Conservation (phyloP, 2,113 vertebrate species). For the Panthera uncia region DNA sequence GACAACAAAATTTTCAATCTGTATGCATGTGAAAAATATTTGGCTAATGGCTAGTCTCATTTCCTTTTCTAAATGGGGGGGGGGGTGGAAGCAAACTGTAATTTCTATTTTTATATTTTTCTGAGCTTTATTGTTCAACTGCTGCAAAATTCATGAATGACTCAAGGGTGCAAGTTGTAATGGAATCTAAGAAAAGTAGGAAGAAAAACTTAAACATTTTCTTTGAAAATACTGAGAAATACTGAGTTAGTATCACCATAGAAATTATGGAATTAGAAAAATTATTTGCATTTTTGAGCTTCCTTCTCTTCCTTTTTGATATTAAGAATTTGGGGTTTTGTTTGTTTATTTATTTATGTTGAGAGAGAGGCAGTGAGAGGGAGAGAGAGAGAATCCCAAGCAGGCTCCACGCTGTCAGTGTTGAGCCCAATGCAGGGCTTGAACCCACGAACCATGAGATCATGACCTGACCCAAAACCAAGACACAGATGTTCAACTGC, state of each 20-base stretch:
- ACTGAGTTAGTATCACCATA: background rate
- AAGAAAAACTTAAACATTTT: slow-evolving; percentile 6
- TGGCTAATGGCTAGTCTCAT: background rate
- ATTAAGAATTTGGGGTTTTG: background rate
- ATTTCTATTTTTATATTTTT: slow-evolving; percentile 61
- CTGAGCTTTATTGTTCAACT: slow-evolving; percentile 50
- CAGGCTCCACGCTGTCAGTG: too few relatives aligned
- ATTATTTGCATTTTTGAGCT: slow-evolving; percentile 28
- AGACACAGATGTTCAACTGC: too few relatives aligned
- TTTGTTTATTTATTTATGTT: too few relatives aligned
- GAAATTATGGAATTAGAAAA: slow-evolving; percentile 22
- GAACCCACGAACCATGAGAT: too few relatives aligned
- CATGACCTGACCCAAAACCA: too few relatives aligned
- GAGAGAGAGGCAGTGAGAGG: too few relatives aligned
- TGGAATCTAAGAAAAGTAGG: slow-evolving; percentile 54
- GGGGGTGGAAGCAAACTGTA: background rate
- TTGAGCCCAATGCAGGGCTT: too few relatives aligned
- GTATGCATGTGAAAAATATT: slow-evolving; percentile 43
- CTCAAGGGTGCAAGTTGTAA: slow-evolving; percentile 45
- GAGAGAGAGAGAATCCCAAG: too few relatives aligned
- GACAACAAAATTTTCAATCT: background rate
- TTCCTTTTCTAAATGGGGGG: slow-evolving; percentile 56
- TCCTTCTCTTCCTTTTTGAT: background rate
- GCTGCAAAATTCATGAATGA: background rate
- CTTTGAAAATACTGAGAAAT: background rate